Base-by-base conservation (phyloP, 92 coral and sea anemone species). In the Palythoa caribaeorum region DNA sequence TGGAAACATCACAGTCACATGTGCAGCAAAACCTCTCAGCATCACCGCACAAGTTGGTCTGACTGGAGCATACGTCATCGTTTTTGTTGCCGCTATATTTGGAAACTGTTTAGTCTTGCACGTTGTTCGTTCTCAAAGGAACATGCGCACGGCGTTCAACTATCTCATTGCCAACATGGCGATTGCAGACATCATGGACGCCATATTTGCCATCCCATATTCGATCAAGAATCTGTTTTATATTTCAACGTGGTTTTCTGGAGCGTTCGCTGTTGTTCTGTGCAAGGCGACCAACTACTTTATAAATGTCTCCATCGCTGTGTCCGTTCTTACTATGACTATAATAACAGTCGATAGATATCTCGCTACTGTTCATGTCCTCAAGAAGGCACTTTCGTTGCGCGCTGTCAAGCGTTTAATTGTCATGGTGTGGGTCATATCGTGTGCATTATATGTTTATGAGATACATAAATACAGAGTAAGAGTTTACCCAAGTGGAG, bases 151-250 rank as follows among this genome's bases (percentile, higher is more conserved):
- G 55, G 86, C 86, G 14, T 81, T 81, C 73, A 81, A 81, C 63
- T 81, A 48, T 55, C 86, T 81, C 76, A 81, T 81, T 20, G 86
- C 86, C 21, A 81, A 81, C 74, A 81, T 81, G 86, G 86, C 86
- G 1, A 81, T 81, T 19, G 86, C 86, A 2, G 86, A 81, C 5
- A 65, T 65, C 7, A 40, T 66, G 17, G 86, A 81, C 7, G 86
- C 86, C 13, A 3, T 81, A 0, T 81, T 81, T 81, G 73, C 86
- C 5, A 63, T 81, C 38, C 86, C 86, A 38, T 81, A 81, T n/a
- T 6, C 44, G 55, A 51, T 81, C 28, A 38, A 44, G 1, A 38
- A 10, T 15, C 40, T 81, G 15, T 81, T 66, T 48, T 65, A 19
- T n/a, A 16, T 21, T 20, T 1, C 11, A 17, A 47, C 19, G 13